phyloP scores from a whole-genome alignment of 2,113 vertebrate species.

The Diadophis punctatus region DNA sequence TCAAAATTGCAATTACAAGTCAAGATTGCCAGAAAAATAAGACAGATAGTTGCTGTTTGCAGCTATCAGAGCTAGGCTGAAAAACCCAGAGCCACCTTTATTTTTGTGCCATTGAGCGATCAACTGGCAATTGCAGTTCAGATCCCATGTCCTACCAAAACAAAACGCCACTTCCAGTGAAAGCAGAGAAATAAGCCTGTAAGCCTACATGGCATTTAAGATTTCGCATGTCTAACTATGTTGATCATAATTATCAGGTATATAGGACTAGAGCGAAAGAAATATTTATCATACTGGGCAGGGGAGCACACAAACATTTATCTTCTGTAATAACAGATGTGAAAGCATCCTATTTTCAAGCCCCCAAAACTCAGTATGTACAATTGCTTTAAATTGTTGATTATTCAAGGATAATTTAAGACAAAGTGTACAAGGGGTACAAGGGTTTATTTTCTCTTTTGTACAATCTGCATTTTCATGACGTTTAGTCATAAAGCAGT shows the following conservation, averaged over 20 bases:
- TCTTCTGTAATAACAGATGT: not conserved
- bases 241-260: not conserved
- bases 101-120: not conserved
- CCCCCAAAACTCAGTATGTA: not conserved
- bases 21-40: not conserved
- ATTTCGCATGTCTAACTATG: not conserved
- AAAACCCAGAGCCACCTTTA: not conserved
- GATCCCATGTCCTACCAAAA: not conserved
- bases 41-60: not conserved
- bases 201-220: not conserved
- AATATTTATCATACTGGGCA: not conserved
- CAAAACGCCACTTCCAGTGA: not conserved
- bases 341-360: not conserved
- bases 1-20: not conserved
- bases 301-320: not conserved
- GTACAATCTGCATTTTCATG: not conserved
- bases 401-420: not conserved
- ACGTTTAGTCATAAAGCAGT: not conserved
- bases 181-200: not conserved
- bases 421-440: not conserved
- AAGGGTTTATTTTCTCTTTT: not conserved
- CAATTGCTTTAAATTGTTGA: not conserved
- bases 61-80: not conserved
- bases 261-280: not conserved
- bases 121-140: not conserved